These are phyloP conservation scores for Oikopleura vanhoeffeni DNA, from an alignment of 23 tunicate genomes.

Conservation along the genomic window DNA sequence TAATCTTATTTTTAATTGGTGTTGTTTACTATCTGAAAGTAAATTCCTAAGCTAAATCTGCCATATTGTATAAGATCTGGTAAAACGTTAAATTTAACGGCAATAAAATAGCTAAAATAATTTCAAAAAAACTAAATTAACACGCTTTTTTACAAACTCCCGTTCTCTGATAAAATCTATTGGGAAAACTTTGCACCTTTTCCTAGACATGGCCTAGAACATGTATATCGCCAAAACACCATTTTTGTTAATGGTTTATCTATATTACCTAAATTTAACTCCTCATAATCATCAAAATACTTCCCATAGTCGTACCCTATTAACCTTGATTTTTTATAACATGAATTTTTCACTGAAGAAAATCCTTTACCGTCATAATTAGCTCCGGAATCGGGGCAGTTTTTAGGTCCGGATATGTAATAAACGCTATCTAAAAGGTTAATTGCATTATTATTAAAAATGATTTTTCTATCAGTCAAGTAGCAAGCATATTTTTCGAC, in stretches of 20 bases:
- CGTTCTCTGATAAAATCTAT: too few species aligned
- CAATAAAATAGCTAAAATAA: too few species aligned
- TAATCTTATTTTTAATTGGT: too few species aligned
- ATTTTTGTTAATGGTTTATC: not conserved
- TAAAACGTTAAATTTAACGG: too few species aligned
- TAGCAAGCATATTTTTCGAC: not conserved
- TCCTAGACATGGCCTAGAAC: constrained; percentile 1
- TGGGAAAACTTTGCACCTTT: too few species aligned
- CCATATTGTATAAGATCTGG: too few species aligned
- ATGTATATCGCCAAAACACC: constrained; percentile 14
- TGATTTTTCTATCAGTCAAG: not conserved
- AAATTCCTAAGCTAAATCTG: too few species aligned
- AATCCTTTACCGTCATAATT: not conserved
- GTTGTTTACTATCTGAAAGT: too few species aligned
- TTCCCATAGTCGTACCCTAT: not conserved
- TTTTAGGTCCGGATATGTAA: not conserved
- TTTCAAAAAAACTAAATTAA: too few species aligned
- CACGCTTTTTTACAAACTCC: too few species aligned
- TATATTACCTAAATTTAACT: not conserved
- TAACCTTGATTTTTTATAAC: not conserved
- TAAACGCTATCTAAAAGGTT: not conserved
- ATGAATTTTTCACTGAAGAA: not conserved
- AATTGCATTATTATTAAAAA: not conserved
- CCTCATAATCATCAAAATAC: not conserved
- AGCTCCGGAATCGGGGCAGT: not conserved